Percentiles rank a stretch among this genome's conserved stretches.
These are phyloP conservation scores for Archocentrus centrarchus DNA, from an alignment of 2,113 vertebrate species.

Conservation along the genomic window DNA sequence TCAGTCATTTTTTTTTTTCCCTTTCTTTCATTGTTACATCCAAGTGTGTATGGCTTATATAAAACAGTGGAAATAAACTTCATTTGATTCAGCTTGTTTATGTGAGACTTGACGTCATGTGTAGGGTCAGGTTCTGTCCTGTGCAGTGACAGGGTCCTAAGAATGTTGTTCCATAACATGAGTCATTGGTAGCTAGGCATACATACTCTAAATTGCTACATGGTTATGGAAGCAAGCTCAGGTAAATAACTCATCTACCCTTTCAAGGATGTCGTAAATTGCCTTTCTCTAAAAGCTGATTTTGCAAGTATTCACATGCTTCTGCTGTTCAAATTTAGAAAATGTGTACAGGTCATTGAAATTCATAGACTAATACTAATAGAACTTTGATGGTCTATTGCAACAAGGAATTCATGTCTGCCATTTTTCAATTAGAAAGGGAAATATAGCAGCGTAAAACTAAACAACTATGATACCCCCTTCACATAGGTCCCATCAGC, in stretches of 20 bases:
- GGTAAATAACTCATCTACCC: background rate
- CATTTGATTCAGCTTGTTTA: slow-evolving; percentile 20
- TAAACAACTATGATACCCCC: slow-evolving; percentile 48
- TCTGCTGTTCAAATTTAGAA: background rate
- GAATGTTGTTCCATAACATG: slow-evolving; percentile 5
- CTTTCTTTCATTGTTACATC: slow-evolving; percentile 18
- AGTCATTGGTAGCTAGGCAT: slow-evolving; percentile 2
- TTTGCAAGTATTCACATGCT: background rate
- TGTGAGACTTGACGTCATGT: background rate
- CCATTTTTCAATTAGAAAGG: slow-evolving; percentile 23
- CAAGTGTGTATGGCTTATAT: background rate
- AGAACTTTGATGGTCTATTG: slow-evolving; percentile 70
- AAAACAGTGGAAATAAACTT: slow-evolving; percentile 16
- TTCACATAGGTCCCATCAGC: slow-evolving; percentile 41
- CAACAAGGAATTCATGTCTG: slow-evolving; percentile 51
- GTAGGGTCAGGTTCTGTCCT: background rate
- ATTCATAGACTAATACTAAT: slow-evolving; percentile 21
- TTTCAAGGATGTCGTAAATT: background rate
- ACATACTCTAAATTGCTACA: background rate
- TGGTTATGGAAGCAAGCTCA: background rate
- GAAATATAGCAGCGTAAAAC: slow-evolving; percentile 27
- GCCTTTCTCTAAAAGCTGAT: background rate
- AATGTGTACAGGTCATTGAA: background rate
- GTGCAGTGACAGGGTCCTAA: slow-evolving; percentile 4
- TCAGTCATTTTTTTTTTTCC: slow-evolving; percentile 17